Evolutionary conservation across 2,797 vertebrate species (phyloP).

Genomic region (Enteromius anoplus): DNA sequence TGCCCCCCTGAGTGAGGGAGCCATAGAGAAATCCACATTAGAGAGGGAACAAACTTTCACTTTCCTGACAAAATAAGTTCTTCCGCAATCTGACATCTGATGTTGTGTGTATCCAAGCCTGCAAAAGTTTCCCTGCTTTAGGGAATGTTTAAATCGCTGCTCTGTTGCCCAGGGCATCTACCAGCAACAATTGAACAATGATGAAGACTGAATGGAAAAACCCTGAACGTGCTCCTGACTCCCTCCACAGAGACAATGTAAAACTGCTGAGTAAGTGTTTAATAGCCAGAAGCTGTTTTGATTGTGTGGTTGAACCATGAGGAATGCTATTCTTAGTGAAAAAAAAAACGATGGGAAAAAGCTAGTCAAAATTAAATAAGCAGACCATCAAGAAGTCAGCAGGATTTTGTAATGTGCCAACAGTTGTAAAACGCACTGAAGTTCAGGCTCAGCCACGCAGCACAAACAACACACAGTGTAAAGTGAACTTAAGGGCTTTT

Average conservation of each 20-base stretch:
- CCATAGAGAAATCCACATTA: not conserved
- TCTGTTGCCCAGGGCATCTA: constrained; percentile 26
- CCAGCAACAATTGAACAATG: constrained; percentile 34
- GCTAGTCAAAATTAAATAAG: not conserved
- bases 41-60: not conserved
- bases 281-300: constrained; percentile 36
- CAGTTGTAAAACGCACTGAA: not conserved
- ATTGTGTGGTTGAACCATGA: not conserved
- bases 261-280: constrained; percentile 43
- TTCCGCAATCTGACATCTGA: constrained; percentile 37
- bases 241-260: constrained; percentile 29
- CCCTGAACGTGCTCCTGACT: constrained; percentile 9
- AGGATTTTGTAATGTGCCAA: not conserved
- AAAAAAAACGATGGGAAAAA: not conserved
- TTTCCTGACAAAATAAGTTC: constrained; percentile 30
- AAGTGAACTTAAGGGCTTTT: constrained; percentile 21
- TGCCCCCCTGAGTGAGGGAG: not conserved
- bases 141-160: constrained; percentile 35
- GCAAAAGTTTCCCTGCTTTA: constrained; percentile 25
- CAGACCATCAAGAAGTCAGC: constrained; percentile 7
- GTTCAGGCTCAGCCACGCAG: constrained; percentile 15
- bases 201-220: constrained; percentile 30
- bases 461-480: constrained; percentile 8
- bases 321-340: not conserved
- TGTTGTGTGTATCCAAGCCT: constrained; percentile 15